Evolutionary conservation across 1,140 invertebrate species (phyloP).

Genomic region (Cephus cinctus): DNA sequence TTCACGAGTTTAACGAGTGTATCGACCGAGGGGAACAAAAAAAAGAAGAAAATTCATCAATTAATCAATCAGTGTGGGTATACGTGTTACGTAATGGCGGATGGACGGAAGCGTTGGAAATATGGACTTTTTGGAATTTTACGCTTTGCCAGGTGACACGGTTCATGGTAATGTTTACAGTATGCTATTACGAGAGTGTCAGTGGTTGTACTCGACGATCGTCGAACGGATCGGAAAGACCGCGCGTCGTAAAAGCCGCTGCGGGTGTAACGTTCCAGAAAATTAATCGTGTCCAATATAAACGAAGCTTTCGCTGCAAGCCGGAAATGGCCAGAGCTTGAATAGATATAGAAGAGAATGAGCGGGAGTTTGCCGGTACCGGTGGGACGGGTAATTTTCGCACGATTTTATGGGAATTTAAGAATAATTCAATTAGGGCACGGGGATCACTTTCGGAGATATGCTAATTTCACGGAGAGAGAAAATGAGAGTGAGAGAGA

Average conservation of each 20-base stretch:
- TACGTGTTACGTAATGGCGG: no score
- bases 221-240: conserved; percentile 18
- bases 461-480: conserved; percentile 51
- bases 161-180: no score
- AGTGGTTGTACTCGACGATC: no score
- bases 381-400: conserved; percentile 48
- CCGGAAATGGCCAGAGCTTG: conserved; percentile 9
- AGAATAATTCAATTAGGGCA: conserved; percentile 58
- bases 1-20: no score
- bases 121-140: no score
- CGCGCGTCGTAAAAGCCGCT: conserved; percentile 29
- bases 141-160: no score
- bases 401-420: conserved; percentile 58
- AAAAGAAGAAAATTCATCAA: no score
- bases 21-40: no score
- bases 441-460: conserved; percentile 54
- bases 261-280: conserved; percentile 52
- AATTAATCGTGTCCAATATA: conserved; percentile 53
- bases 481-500: conserved; percentile 8
- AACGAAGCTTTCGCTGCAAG: conserved; percentile 11
- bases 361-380: conserved; percentile 18
- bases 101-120: no score
- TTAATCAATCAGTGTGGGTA: no score
- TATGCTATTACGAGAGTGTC: no score
- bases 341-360: conserved; percentile 3